Base-by-base conservation (phyloP, 2,888 invertebrate genomes). In the Escarpia spicata region DNA sequence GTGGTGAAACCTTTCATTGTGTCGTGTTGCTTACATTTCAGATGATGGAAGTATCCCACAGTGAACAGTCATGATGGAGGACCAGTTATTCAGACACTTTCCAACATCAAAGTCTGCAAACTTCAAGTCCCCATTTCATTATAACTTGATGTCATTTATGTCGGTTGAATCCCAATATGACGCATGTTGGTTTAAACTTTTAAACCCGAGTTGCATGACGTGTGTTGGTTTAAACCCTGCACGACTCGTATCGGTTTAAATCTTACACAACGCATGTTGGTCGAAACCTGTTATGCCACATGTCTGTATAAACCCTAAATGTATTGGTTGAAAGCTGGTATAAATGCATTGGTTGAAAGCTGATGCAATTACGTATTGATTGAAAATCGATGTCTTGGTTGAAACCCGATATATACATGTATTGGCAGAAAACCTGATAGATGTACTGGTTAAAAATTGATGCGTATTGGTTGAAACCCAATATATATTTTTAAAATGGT, bases 61-160 rank as follows among this genome's bases (percentile, higher is more conserved):
- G 75, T 75, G 75, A 75, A 2, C 26, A n/a, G 19, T 26, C 6
- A n/a, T n/a, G 75, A n/a, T 26, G 3, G 75, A 19, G 75, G n/a
- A 75, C 19, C 60, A 91, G 90, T 90, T n/a, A 3, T 31, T 31
- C 91, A 31, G 91, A 37, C 91, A 91, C 44, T 90, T 90, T 37
- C 90, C 43, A 31, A 19, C 9, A 26, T 91, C 91, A n/a, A 90
- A 37, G 75, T 75, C 75, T 75, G 75, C 75, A 26, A n/a, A 95
- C 8, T n/a, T 91, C 15, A 37, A 43, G 91, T 91, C 37, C 19
- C 75, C 75, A n/a, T 26, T 26, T 26, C 75, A 75, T 75, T 75
- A 6, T 3, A 75, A 75, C 75, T 0, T 60, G 19, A 75, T 52
- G 15, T 15, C 52, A 52, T 52, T 52, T 26, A 26, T 75, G 75